Percentiles rank a stretch among this genome's conserved stretches.
These are phyloP conservation scores for Hoplodrina ambigua DNA, from an alignment of 2,888 invertebrate species.

Conservation along the genomic window DNA sequence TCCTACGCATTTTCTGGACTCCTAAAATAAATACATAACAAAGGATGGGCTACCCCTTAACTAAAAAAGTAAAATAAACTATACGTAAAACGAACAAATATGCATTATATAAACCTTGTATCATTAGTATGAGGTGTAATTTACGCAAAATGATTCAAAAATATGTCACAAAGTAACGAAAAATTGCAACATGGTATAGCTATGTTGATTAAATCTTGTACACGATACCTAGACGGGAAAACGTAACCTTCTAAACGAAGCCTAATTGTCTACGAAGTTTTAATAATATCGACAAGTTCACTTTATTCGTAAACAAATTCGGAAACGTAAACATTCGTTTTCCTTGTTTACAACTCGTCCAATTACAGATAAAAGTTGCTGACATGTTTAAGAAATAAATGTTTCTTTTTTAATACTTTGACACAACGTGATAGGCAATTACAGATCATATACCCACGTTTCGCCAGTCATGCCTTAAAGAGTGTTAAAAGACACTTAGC, in stretches of 20 bases:
- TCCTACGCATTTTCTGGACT: neutral
- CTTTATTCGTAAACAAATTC: neutral
- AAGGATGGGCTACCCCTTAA: neutral
- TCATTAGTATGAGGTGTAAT: neutral
- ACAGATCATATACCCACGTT: neutral
- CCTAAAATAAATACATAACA: neutral
- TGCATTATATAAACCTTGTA: too few species aligned
- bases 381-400: slow-evolving; percentile 17
- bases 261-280: slow-evolving; percentile 36
- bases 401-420: neutral
- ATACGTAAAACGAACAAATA: neutral
- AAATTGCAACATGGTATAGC: neutral
- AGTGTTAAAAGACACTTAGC: too few species aligned
- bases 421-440: neutral
- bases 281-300: slow-evolving; percentile 35
- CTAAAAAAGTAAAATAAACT: neutral
- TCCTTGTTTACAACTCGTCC: slow-evolving; percentile 37
- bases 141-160: neutral
- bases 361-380: slow-evolving; percentile 28
- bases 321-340: slow-evolving; percentile 4
- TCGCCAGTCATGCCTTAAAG: neutral
- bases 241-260: slow-evolving; percentile 1
- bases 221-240: neutral
- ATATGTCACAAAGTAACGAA: neutral
- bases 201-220: slow-evolving; percentile 2